Evolutionary conservation across 2,797 vertebrate species (phyloP).

Genomic region (Acanthurus tractus): DNA sequence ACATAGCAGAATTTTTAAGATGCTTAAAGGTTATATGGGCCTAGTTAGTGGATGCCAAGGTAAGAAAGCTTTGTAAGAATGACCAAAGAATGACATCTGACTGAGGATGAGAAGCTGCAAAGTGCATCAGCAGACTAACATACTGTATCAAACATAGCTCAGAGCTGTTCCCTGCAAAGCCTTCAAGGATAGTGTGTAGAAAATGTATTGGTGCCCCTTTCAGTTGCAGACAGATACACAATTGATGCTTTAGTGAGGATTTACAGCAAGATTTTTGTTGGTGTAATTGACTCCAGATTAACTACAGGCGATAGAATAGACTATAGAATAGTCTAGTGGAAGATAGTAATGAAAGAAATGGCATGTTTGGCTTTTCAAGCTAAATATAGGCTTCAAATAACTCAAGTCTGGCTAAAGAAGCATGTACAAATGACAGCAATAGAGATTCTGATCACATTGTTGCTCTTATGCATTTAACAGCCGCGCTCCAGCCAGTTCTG

Average conservation of each 20-base stretch:
- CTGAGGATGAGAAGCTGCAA: background rate
- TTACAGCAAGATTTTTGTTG: background rate
- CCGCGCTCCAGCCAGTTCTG: slow-evolving; percentile 5
- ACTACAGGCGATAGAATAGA: too few relatives aligned
- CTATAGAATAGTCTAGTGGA: background rate
- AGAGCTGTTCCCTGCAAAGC: background rate
- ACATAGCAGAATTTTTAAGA: too few relatives aligned
- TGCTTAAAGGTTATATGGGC: too few relatives aligned
- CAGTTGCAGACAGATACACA: too few relatives aligned
- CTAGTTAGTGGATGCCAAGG: too few relatives aligned
- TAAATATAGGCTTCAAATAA: background rate
- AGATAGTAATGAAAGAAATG: background rate
- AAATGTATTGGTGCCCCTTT: too few relatives aligned
- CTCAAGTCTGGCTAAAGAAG: background rate
- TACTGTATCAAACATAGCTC: background rate
- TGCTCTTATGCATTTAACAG: background rate
- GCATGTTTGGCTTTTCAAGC: background rate
- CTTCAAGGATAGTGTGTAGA: too few relatives aligned
- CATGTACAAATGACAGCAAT: background rate
- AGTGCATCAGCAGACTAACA: background rate
- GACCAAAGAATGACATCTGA: background rate
- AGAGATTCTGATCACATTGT: slow-evolving; percentile 10
- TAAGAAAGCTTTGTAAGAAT: too few relatives aligned
- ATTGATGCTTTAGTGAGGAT: background rate
- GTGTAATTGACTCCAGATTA: too few relatives aligned